Percentiles rank a stretch among this genome's conserved stretches.
Conservation (phyloP, 2,888 invertebrate species). For the Thecocarcelia acutangulata region DNA sequence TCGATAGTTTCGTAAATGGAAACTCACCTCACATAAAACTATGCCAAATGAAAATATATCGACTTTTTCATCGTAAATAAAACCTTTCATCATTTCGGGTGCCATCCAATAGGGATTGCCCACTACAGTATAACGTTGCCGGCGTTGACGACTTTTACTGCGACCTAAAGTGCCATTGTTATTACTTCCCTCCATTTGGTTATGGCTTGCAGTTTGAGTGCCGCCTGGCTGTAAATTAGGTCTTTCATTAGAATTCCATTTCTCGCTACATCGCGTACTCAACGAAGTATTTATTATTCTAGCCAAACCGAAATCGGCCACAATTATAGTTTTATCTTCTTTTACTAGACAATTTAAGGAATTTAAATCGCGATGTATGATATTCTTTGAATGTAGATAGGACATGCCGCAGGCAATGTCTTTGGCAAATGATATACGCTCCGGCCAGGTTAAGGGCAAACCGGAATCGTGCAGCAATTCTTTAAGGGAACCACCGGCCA, state of each 20-base stretch:
- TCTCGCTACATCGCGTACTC: conserved; percentile 78
- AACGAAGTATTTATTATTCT: conserved; percentile 85
- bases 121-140: conserved; percentile 96
- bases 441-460: conserved; percentile 89
- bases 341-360: conserved; percentile 96
- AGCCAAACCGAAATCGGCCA: conserved; percentile 97
- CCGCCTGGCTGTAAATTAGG: conserved; percentile 71
- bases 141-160: conserved; percentile 86
- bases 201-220: neutral
- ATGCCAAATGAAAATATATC: conserved; percentile 98
- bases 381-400: conserved; percentile 96
- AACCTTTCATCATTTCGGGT: conserved; percentile 98
- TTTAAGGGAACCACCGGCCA: conserved; percentile 94
- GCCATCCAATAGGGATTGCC: conserved; percentile 99
- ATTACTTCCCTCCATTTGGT: conserved; percentile 60
- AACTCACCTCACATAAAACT: conserved; percentile 92
- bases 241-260: conserved; percentile 77
- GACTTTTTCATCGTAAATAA: conserved; percentile 97
- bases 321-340: conserved; percentile 94
- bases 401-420: conserved; percentile 97
- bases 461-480: conserved; percentile 89
- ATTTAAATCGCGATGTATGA: conserved; percentile 97
- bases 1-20: too few species aligned
- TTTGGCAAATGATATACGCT: conserved; percentile 91
- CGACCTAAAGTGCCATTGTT: conserved; percentile 82